A percentile compares a stretch with the other conserved stretches of the same genome.
These are phyloP conservation scores for Pangasius krempfi DNA, from an alignment of 2,797 vertebrate species.

Conservation along the genomic window DNA sequence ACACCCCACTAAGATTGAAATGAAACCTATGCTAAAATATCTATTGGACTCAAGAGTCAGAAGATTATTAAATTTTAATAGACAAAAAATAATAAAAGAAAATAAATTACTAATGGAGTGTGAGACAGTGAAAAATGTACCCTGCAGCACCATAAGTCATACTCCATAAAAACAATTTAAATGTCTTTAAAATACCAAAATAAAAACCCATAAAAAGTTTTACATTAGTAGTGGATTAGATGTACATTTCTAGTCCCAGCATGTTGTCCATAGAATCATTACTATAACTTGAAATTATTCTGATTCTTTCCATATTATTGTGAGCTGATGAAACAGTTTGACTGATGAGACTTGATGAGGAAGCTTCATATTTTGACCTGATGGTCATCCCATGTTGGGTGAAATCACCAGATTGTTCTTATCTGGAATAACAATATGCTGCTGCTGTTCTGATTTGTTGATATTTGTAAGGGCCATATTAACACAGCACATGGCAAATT, in stretches of 20 bases:
- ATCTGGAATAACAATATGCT: neutral
- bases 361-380: constrained; percentile 61
- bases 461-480: neutral
- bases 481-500: neutral
- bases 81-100: neutral
- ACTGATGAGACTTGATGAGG: constrained; percentile 32
- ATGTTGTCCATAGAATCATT: neutral
- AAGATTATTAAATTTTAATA: constrained; percentile 10
- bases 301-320: constrained; percentile 4
- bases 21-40: neutral
- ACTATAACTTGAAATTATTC: neutral
- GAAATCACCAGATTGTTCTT: neutral
- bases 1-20: neutral
- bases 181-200: neutral
- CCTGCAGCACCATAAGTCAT: neutral
- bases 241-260: neutral
- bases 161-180: neutral
- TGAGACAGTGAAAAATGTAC: neutral
- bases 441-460: neutral
- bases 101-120: neutral
- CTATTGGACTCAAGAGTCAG: neutral
- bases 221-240: neutral
- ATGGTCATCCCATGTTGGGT: constrained; percentile 59
- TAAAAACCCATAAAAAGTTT: neutral
- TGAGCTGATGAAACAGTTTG: constrained; percentile 7